phyloP scores from a whole-genome alignment of 2,797 vertebrate genomes.

The Typhlichthys eigenmanni region DNA sequence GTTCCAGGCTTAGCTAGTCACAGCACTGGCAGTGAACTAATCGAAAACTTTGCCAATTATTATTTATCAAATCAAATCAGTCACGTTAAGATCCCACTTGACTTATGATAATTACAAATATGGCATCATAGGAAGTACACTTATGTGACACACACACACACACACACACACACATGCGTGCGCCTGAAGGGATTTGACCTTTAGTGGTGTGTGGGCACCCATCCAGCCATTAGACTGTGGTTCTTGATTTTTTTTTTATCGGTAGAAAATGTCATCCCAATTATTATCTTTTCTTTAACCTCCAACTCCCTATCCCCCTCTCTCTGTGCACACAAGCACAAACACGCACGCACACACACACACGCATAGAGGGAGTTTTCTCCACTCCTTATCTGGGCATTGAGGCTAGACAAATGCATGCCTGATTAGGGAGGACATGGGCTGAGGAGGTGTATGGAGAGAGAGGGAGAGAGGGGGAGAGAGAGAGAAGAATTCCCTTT shows the following conservation, averaged over 20 bases:
- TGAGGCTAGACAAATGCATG: slow-evolving; percentile 40
- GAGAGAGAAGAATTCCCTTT: slow-evolving; percentile 5
- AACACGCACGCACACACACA: neutral
- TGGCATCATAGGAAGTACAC: neutral
- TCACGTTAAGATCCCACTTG: neutral
- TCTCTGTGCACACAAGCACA: neutral
- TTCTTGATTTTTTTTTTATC: slow-evolving; percentile 10
- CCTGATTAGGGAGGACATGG: slow-evolving; percentile 48
- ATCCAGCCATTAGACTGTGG: slow-evolving; percentile 38
- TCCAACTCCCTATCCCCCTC: slow-evolving; percentile 18
- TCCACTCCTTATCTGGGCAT: slow-evolving; percentile 39
- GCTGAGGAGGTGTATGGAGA: slow-evolving; percentile 29
- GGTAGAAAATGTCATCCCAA: slow-evolving; percentile 52
- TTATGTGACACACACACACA: neutral
- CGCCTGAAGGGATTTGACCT: slow-evolving; percentile 37
- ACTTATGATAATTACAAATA: slow-evolving; percentile 19
- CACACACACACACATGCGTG: slow-evolving; percentile 15
- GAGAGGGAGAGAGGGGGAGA: slow-evolving; percentile 7
- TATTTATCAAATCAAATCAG: too few relatives aligned
- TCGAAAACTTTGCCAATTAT: neutral
- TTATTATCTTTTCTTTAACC: slow-evolving; percentile 46
- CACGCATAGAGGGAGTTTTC: slow-evolving; percentile 10
- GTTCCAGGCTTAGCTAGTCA: neutral
- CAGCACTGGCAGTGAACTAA: neutral
- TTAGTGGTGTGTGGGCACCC: slow-evolving; percentile 31